These are phyloP conservation scores for Dione vanillae DNA, from an alignment of 2,888 invertebrate species.

Conservation along the genomic window DNA sequence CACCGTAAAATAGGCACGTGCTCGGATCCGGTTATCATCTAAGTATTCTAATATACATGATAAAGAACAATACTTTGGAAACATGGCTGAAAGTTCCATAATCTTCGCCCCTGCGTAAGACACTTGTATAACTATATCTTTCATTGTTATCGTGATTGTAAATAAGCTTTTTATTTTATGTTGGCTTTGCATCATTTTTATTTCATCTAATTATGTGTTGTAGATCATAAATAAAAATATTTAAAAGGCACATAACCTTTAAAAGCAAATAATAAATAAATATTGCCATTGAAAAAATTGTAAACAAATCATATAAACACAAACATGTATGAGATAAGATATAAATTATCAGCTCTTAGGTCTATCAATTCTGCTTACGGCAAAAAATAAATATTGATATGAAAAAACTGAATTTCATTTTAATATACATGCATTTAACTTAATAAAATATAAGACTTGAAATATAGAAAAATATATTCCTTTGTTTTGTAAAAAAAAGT, in stretches of 20 bases:
- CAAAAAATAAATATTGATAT: conserved; percentile 24
- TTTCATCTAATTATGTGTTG: conserved; percentile 4
- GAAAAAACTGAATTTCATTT: too few relatives aligned
- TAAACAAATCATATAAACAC: conserved; percentile 36
- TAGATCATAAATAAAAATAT: conserved; percentile 35
- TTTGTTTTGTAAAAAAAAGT: too few relatives aligned
- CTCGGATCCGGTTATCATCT: conserved; percentile 56
- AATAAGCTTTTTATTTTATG: conserved; percentile 47
- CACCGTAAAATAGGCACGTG: conserved; percentile 70
- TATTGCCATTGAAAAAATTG: conserved; percentile 29
- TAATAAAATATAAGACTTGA: too few relatives aligned
- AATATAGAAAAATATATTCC: too few relatives aligned
- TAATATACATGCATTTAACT: too few relatives aligned
- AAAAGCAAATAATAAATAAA: neutral
- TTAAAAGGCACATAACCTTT: conserved; percentile 8
- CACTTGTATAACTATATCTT: conserved; percentile 53
- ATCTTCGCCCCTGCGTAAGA: conserved; percentile 76
- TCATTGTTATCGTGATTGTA: conserved; percentile 60
- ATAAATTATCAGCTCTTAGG: conserved; percentile 10
- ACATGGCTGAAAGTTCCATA: conserved; percentile 68
- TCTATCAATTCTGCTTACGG: neutral
- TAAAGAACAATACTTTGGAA: conserved; percentile 53
- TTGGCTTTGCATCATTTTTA: conserved; percentile 50
- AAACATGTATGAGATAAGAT: conserved; percentile 26
- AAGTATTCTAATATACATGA: conserved; percentile 49